A percentile compares a stretch with the other conserved stretches of the same genome.
These are phyloP conservation scores for Tychaedon coryphoeus DNA, from an alignment of 2,113 vertebrate genomes.

Conservation along the genomic window DNA sequence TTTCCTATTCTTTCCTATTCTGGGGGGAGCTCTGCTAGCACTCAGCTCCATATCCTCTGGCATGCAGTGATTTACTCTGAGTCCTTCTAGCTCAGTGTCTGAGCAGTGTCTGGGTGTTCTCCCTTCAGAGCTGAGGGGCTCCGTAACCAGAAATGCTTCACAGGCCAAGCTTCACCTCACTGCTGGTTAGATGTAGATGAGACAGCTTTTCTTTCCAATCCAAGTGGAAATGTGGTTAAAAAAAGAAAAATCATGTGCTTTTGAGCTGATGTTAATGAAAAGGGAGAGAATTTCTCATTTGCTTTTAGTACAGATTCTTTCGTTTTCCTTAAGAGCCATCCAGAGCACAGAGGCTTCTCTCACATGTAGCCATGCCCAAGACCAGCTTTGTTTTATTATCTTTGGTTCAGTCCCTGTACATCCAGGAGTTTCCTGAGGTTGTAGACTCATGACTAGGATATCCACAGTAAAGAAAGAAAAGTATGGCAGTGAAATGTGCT, in stretches of 20 bases:
- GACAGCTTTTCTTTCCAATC: not conserved
- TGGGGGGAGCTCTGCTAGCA: not conserved
- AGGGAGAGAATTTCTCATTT: not conserved
- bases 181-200: not conserved
- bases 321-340: not conserved
- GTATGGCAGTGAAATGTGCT: not conserved
- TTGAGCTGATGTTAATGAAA: not conserved
- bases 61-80: not conserved
- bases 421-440: not conserved
- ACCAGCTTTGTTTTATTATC: not conserved
- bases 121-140: not conserved
- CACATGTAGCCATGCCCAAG: not conserved
- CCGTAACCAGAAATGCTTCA: not conserved
- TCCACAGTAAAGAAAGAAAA: not conserved
- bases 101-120: not conserved
- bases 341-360: not conserved
- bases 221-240: constrained; percentile 5
- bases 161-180: not conserved
- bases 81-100: not conserved
- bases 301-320: not conserved
- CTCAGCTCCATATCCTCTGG: not conserved
- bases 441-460: not conserved
- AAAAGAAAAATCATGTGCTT: not conserved
- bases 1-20: not conserved
- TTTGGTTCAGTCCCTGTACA: not conserved